phyloP scores from a whole-genome alignment of 2,888 invertebrate species.

The Trachelus tabidus region DNA sequence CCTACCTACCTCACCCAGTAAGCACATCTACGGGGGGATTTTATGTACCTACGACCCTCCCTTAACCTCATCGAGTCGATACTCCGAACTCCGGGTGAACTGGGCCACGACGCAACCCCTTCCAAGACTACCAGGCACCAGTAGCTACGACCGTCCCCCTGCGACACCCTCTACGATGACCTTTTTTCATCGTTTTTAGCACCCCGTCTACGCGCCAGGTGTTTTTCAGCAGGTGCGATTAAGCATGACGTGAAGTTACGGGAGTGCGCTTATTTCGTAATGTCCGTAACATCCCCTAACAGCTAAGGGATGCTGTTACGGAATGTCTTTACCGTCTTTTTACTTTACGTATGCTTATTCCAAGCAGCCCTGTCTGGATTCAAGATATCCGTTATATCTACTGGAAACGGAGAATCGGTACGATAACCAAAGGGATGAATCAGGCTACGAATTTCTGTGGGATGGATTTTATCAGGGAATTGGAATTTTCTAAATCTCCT shows the following conservation, averaged over 20 bases:
- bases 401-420: neutral
- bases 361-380: neutral
- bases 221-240: conserved; percentile 7
- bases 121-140: neutral
- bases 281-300: neutral
- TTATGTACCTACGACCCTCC: neutral
- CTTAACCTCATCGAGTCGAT: neutral
- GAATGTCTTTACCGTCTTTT: neutral
- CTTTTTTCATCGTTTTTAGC: neutral
- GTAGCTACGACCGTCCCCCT: neutral
- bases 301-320: neutral
- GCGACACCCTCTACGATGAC: neutral
- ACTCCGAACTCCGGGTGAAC: neutral
- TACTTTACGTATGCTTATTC: neutral
- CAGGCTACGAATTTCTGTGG: neutral
- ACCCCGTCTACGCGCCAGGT: neutral
- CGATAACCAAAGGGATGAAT: neutral
- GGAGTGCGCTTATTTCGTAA: neutral
- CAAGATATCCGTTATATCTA: neutral
- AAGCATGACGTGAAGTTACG: neutral
- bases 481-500: neutral
- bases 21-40: neutral
- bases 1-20: neutral
- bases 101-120: conserved; percentile 3
- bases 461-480: neutral